A percentile compares a stretch with the other conserved stretches of the same genome.
These are phyloP conservation scores for Heterodera schachtii DNA, from an alignment of 1,140 invertebrate genomes.

Conservation along the genomic window DNA sequence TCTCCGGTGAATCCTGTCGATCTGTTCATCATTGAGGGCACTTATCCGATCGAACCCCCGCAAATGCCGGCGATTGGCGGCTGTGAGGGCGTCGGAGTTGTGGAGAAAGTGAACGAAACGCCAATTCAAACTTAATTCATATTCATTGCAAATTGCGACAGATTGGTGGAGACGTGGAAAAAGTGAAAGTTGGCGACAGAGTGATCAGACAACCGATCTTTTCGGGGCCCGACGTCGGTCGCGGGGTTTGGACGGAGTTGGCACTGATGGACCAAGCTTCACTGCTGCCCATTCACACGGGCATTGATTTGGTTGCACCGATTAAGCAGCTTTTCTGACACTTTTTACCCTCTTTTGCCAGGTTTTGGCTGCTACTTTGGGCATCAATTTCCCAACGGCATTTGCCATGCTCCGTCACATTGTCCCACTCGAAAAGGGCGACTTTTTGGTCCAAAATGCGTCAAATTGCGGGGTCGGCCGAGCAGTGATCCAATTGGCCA, in stretches of 20 bases:
- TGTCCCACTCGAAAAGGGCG: conserved; percentile 9
- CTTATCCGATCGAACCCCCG: neutral
- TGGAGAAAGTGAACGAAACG: neutral
- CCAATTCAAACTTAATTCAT: no score
- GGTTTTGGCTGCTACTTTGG: conserved; percentile 7
- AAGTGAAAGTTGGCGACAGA: conserved; percentile 5
- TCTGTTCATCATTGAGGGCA: conserved; percentile 22
- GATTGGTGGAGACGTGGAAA: conserved; percentile 6
- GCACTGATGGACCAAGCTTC: neutral
- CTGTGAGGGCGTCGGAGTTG: conserved; percentile 20
- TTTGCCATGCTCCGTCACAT: conserved; percentile 13
- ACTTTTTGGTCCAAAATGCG: conserved; percentile 22
- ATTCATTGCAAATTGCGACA: neutral
- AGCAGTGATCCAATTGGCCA: conserved; percentile 20
- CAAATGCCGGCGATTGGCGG: conserved; percentile 6
- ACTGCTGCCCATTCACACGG: conserved; percentile 6
- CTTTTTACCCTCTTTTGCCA: neutral
- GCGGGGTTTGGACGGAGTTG: conserved; percentile 27
- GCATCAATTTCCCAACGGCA: conserved; percentile 8
- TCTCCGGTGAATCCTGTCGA: conserved; percentile 25
- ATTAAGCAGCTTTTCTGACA: neutral
- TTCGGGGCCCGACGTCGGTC: neutral
- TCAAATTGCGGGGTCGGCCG: conserved; percentile 12
- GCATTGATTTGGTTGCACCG: neutral
- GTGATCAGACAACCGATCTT: neutral